Percentiles rank a stretch among this genome's conserved stretches.
These are phyloP conservation scores for Triops longicaudatus DNA, from an alignment of 1,140 invertebrate species.

Conservation along the genomic window DNA sequence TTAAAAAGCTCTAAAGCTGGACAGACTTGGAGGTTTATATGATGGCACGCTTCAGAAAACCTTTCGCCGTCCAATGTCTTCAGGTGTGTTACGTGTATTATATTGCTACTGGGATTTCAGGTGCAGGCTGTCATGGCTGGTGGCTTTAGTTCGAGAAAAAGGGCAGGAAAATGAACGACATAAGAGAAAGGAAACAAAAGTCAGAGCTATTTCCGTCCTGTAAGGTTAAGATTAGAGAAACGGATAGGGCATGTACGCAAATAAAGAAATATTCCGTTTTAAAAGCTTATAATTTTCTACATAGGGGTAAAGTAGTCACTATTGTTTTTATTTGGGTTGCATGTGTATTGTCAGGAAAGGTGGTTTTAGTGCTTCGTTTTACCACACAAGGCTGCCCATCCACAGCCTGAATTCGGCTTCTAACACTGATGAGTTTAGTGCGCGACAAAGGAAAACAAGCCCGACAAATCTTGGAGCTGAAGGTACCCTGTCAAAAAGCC, in stretches of 20 bases:
- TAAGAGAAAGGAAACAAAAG: neutral
- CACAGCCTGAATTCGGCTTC: neutral
- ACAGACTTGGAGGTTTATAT: neutral
- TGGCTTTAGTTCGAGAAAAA: neutral
- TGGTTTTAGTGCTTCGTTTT: neutral
- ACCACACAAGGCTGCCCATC: neutral
- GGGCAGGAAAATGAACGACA: neutral
- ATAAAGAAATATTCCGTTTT: neutral
- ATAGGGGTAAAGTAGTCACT: neutral
- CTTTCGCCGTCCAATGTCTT: neutral
- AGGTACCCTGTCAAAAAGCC: neutral
- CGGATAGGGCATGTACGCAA: neutral
- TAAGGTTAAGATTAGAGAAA: neutral
- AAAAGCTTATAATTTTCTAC: neutral
- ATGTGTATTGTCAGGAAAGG: neutral
- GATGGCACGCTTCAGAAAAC: conserved; percentile 5
- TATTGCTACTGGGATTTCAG: conserved; percentile 12
- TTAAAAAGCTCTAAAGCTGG: neutral
- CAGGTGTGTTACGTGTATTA: neutral
- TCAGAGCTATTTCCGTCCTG: no score
- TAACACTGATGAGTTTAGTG: neutral
- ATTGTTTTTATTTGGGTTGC: neutral
- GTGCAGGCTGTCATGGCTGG: neutral
- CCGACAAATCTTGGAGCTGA: neutral
- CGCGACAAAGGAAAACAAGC: neutral